Percentiles rank a stretch among this genome's conserved stretches.
These are phyloP conservation scores for Toxotes lorentzi DNA, from an alignment of 2,797 vertebrate genomes.

Conservation along the genomic window DNA sequence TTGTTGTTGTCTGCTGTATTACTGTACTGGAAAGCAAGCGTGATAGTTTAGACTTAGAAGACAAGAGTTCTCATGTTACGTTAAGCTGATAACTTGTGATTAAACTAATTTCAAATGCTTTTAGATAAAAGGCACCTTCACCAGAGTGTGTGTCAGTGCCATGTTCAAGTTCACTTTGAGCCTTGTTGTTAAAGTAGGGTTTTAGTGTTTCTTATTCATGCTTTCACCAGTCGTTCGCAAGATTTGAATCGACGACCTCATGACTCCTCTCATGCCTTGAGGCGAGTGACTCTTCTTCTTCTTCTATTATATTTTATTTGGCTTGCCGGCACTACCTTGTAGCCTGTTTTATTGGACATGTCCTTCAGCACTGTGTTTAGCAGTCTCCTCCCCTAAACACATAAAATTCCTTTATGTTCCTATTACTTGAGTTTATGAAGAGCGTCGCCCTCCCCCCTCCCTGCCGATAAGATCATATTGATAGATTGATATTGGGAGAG, in stretches of 20 bases:
- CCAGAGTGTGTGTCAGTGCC: background rate
- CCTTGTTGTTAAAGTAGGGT: conserved; percentile 30
- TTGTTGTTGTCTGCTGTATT: conserved; percentile 5
- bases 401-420: conserved; percentile 85
- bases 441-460: conserved; percentile 68
- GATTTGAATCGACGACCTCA: conserved; percentile 54
- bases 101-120: background rate
- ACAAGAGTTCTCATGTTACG: conserved; percentile 30
- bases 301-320: conserved; percentile 79
- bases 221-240: conserved; percentile 30
- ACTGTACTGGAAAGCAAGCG: conserved; percentile 3
- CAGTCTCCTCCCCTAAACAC: conserved; percentile 80
- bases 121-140: conserved; percentile 36
- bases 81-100: conserved; percentile 4
- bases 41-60: conserved; percentile 27
- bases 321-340: conserved; percentile 72
- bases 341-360: conserved; percentile 80
- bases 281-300: conserved; percentile 53
- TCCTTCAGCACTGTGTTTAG: conserved; percentile 83
- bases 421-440: conserved; percentile 84
- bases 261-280: conserved; percentile 44
- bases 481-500: conserved; percentile 88
- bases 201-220: conserved; percentile 22
- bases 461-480: conserved; percentile 85
- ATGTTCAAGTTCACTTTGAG: conserved; percentile 38